Evolutionary conservation across 2,797 vertebrate genomes (phyloP).

Genomic region (Rhabdophis nuchalis): DNA sequence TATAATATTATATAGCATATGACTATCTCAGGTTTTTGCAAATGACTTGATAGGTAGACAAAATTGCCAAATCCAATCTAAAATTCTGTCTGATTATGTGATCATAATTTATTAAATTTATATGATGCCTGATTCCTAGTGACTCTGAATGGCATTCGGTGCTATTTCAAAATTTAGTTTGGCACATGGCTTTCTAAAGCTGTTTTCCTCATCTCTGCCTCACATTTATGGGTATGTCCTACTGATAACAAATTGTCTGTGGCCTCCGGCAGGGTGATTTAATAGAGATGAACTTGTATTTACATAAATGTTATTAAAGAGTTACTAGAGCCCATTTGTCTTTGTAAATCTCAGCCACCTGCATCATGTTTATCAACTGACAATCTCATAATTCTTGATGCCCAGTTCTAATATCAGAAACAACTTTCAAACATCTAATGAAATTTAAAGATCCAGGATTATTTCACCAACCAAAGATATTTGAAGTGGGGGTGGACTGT

Average conservation of each 20-base stretch:
- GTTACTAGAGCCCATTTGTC: neutral
- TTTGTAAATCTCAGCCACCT: neutral
- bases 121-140: neutral
- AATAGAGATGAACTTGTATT: neutral
- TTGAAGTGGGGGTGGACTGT: neutral
- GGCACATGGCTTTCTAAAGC: neutral
- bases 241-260: neutral
- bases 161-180: neutral
- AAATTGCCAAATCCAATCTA: neutral
- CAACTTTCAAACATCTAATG: neutral
- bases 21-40: neutral
- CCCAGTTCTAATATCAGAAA: neutral
- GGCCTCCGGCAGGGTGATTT: neutral
- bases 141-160: neutral
- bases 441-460: neutral
- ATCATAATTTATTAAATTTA: neutral
- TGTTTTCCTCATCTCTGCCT: neutral
- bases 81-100: neutral
- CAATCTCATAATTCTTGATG: neutral
- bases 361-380: slow-evolving; percentile 5
- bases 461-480: neutral
- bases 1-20: neutral
- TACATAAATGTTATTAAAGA: slow-evolving; percentile 10
- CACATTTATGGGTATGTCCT: neutral
- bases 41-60: neutral